phyloP scores from a whole-genome alignment of 2,113 vertebrate species.

The Neogale vison region DNA sequence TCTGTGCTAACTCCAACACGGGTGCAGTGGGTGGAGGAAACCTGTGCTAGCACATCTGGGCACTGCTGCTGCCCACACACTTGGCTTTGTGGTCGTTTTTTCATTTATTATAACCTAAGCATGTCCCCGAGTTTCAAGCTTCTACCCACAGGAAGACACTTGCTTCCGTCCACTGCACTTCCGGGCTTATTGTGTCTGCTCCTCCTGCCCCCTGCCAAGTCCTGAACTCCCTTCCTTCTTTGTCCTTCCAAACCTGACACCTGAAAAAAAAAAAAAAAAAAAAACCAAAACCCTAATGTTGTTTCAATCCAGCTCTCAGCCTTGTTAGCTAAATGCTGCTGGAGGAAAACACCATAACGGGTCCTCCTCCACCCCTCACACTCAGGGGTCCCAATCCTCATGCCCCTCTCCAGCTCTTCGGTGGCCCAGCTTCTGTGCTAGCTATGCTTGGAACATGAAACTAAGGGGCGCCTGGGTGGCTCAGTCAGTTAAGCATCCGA shows the following conservation, averaged over 20 bases:
- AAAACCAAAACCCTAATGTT: neutral
- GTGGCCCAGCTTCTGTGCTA: neutral
- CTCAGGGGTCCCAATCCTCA: neutral
- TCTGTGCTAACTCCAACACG: neutral
- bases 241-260: neutral
- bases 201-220: neutral
- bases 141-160: neutral
- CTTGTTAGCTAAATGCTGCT: neutral
- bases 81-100: neutral
- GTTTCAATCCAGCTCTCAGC: neutral
- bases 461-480: neutral
- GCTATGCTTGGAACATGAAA: neutral
- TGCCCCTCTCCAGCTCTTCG: fast-evolving
- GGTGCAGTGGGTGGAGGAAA: neutral
- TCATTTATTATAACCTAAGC: neutral
- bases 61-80: neutral
- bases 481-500: neutral
- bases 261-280: neutral
- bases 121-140: neutral
- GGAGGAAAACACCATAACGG: neutral
- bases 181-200: neutral
- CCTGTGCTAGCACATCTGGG: neutral
- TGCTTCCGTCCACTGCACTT: neutral
- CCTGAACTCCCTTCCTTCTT: neutral
- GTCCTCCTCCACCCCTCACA: neutral